Base-by-base conservation (phyloP, 2,797 vertebrate genomes). In the Knipowitschia caucasica region DNA sequence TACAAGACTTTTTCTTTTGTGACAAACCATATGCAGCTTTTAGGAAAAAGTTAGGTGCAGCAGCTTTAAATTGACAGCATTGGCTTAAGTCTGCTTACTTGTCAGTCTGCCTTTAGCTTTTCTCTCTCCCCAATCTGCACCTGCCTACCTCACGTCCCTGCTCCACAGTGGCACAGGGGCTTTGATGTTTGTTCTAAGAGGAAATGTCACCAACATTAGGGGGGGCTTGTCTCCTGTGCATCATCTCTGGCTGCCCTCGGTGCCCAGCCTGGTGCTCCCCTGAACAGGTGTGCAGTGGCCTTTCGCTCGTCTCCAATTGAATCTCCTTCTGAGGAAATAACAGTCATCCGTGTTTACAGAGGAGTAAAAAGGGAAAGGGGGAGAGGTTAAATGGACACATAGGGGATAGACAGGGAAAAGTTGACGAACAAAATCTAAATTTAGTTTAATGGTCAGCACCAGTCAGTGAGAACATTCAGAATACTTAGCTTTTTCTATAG, bases 141-240 rank as follows among this genome's bases (percentile, higher is more conserved):
- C 47, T 40, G 25, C 56, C 52, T 34, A 31, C 53, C 53, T 47
- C 38, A 1, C n/a, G 59, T 56, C 25, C 43, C 33, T 18, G 27
- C 57, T 56, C 60, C 73, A 34, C 66, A 64, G 71, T 62, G 53
- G 63, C 51, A 71, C 54, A 38, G 40, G 36, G 42, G 64, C 77
- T 82, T 78, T 78, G 69, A 81, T 66, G 62, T 77, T 52, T 56
- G 60, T 67, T 56, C 60, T 75, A 71, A 75, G 69, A 72, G 64
- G 57, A 78, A 81, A 86, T 82, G 82, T 81, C 78, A 82, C 69
- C 66, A 67, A 73, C 77, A 81, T 86, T 82, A 83, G 63, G 62
- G 63, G 59, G 72, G 57, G 70, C 83, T 79, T 62, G 54, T 74
- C 56, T 76, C 71, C 67, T 61, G 64, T n/a, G 7, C 80, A 78